Conservation (phyloP, 2,888 invertebrate genomes). For the Myopa tessellatipennis region DNA sequence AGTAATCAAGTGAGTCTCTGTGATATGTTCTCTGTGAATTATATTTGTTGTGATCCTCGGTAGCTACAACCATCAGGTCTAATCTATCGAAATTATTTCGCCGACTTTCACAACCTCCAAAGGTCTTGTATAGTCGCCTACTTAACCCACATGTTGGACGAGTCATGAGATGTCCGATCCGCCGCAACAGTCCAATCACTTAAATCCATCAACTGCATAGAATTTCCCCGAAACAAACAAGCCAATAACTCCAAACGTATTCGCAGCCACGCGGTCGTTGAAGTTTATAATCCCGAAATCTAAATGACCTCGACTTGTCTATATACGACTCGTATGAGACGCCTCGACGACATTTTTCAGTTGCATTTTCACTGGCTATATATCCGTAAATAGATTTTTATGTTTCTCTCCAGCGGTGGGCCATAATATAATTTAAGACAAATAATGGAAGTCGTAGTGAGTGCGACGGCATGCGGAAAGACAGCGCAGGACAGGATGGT, state of each 20-base stretch:
- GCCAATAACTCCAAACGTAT: background rate
- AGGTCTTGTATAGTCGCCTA: background rate
- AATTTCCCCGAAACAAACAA: conserved; percentile 2
- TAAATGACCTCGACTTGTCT: conserved; percentile 36
- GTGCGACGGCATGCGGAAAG: background rate
- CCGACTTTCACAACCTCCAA: no score
- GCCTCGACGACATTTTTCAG: conserved; percentile 31
- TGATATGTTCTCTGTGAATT: no score
- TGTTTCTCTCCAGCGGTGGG: background rate
- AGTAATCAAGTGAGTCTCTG: no score
- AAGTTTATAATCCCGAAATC: conserved; percentile 30
- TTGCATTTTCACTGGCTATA: conserved; percentile 31
- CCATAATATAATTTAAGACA: conserved; percentile 36
- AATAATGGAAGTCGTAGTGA: conserved; percentile 31
- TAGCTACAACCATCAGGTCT: no score
- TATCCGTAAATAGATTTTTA: conserved; percentile 23
- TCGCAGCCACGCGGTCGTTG: background rate
- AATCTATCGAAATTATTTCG: no score
- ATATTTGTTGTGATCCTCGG: no score
- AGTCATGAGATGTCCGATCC: background rate
- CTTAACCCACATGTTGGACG: conserved; percentile 1
- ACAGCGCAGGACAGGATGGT: background rate
- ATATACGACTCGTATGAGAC: conserved; percentile 15
- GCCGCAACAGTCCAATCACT: background rate
- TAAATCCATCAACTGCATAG: conserved; percentile 12